These are phyloP conservation scores for Galerucella nymphaeae DNA, from an alignment of 2,888 invertebrate species.

Conservation along the genomic window DNA sequence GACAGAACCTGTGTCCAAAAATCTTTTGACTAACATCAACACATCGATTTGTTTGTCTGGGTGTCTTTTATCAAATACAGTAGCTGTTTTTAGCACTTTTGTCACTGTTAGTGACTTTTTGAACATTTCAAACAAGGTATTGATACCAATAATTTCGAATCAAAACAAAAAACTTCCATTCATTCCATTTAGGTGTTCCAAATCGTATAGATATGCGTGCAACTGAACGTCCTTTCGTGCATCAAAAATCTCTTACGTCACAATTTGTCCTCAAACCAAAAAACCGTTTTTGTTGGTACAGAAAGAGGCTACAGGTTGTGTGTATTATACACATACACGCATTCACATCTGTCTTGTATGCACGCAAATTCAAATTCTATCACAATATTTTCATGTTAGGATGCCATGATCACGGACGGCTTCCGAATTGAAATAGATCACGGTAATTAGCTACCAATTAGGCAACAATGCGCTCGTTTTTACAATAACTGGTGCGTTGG, in stretches of 20 bases:
- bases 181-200: neutral
- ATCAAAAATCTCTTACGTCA: constrained; percentile 10
- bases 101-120: too few relatives aligned
- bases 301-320: constrained; percentile 48
- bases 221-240: constrained; percentile 1
- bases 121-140: too few relatives aligned
- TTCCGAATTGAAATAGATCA: constrained; percentile 47
- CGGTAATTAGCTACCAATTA: constrained; percentile 54
- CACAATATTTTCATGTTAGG: constrained; percentile 50
- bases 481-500: constrained; percentile 52
- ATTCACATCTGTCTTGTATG: constrained; percentile 41
- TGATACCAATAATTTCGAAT: too few relatives aligned
- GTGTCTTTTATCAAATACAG: too few relatives aligned
- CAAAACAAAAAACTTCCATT: too few relatives aligned
- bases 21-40: too few relatives aligned
- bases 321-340: constrained; percentile 46
- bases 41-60: too few relatives aligned
- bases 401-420: constrained; percentile 48
- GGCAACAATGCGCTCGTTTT: constrained; percentile 18
- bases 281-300: constrained; percentile 30
- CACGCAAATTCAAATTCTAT: constrained; percentile 55
- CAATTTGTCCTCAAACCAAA: neutral
- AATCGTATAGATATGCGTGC: neutral
- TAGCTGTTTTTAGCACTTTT: too few relatives aligned
- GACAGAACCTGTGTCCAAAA: too few relatives aligned